Evolutionary conservation across 2,113 vertebrate genomes (phyloP), one percentile per base, ranked within the genome.

Genomic region (Lichenostomus cassidix): DNA sequence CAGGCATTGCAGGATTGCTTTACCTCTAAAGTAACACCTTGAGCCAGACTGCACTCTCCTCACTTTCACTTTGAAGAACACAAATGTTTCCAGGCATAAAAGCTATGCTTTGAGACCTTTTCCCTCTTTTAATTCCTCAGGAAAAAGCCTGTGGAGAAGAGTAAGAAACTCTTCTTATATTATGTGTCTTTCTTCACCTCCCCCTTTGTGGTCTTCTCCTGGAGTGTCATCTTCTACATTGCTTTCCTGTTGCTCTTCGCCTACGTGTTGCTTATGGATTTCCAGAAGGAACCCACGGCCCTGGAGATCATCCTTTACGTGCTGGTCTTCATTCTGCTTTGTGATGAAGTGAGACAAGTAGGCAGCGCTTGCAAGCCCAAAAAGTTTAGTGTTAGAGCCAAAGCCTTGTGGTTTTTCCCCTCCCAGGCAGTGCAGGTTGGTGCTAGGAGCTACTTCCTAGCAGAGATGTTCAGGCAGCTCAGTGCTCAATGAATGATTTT

Each of bases 341-440:
- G 98, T 83, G 99, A 99, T 92, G 99, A 99, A 98, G 91, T 99
- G 94, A 98, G 99, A 97, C 99, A 99, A 99, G 99, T 99, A 95
- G 95, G 98, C 64, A 88, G 77, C 65, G 22, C 52, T 95, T 95
- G 88, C 71, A 95, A 49, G 25, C 82, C 91, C 87, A 69, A 52
- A 63, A 5, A 11, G 50, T 67, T 69, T 11, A 86, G 80, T 59
- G 47, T 24, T 86, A 90, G 89, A 46, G 77, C 56, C 62, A 65
- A 56, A 93, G 33, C 59, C 11, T 22, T 8, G 33, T 21, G 44
- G 1, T 29, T 76, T 83, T 44, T 44, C 14, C 21, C 35, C 9
- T 24, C 17, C 15, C 8, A 59, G 35, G n/a, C 67, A 70, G 29
- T 13, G 8, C 35, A 65, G 41, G 27, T 25, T 60, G 37, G n/a